Base-by-base conservation (phyloP, 2,888 invertebrate genomes). In the Zaprionus bogoriensis region DNA sequence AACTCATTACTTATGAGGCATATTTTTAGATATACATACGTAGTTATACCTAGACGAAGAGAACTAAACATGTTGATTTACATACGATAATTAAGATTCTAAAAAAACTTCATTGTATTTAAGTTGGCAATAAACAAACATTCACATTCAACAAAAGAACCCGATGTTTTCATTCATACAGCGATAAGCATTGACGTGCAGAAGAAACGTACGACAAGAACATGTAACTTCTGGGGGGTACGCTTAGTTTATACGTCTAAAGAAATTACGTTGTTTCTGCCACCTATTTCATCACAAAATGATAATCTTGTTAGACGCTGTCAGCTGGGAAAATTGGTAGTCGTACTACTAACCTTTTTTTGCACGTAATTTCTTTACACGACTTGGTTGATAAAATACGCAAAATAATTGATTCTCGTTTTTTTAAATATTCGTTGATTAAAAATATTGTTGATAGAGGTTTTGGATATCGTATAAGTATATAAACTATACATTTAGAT, bases 71-170 rank as follows among this genome's bases (percentile, higher is more conserved):
- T 39, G 38, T 59, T 74, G 36, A 64, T 75, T 60, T 75, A 41
- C 20, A 20, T 41, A 53, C 23, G 60, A 44, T 41, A 54, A 14
- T 45, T 65, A 74, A 75, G 45, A 53, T 50, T 46, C 27, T 53
- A 14, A 57, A 46, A 19, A 55, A 57, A n/a, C n/a, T n/a, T 50
- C 39, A 53, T 45, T 54, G 65, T 60, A 59, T 42, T 57, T 70
- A 53, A 50, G 55, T 51, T 65, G 55, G 22, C 14, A 72, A 75
- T 75, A 72, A 75, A 75, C 44, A 72, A 75, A 75, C 44, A 65
- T 70, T 72, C 52, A 45, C 36, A 71, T 57, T 67, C 38, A 38
- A 48, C 38, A 52, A 64, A 70, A 41, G 19, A n/a, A n/a, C n/a
- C 10, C 7, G 14, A 0, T 23, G 12, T 41, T 68, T 62, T n/a